Conservation (phyloP, 2,888 invertebrate genomes). For the Drosophila acutilabella region DNA sequence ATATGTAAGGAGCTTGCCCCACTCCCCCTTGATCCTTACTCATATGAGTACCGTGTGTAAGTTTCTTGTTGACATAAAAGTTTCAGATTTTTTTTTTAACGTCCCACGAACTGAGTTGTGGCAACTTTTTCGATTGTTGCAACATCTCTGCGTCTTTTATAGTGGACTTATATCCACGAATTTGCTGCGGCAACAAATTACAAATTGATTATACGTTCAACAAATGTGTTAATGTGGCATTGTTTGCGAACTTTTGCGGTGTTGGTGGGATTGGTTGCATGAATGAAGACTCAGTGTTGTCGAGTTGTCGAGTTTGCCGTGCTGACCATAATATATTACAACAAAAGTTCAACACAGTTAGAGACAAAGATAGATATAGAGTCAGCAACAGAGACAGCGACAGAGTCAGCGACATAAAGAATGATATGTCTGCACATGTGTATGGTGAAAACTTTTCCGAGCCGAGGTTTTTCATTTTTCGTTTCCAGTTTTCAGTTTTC, state of each 20-base stretch:
- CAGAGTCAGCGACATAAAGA: constrained; percentile 31
- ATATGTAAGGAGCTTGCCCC: constrained; percentile 39
- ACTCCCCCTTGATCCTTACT: background rate
- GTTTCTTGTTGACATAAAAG: constrained; percentile 75
- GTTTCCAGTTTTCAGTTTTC: constrained; percentile 9
- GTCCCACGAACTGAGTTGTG: constrained; percentile 7
- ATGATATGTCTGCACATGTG: constrained; percentile 69
- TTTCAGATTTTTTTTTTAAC: constrained; percentile 57
- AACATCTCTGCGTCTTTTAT: constrained; percentile 41
- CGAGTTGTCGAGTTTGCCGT: constrained; percentile 5
- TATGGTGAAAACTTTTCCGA: constrained; percentile 57
- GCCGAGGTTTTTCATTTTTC: constrained; percentile 43
- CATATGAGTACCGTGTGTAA: constrained; percentile 30
- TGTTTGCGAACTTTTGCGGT: constrained; percentile 75
- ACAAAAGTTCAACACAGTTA: constrained; percentile 45
- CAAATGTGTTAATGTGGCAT: constrained; percentile 82
- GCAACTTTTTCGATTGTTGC: constrained; percentile 41
- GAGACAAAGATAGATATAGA: constrained; percentile 18
- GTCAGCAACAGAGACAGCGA: constrained; percentile 4
- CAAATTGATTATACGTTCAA: constrained; percentile 82
- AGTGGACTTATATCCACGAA: constrained; percentile 71
- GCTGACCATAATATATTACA: constrained; percentile 77
- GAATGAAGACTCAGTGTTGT: constrained; percentile 6
- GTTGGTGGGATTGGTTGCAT: constrained; percentile 7
- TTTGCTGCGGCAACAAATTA: constrained; percentile 81